These are phyloP conservation scores for Varanus komodoensis DNA, from an alignment of 2,113 vertebrate genomes.

Conservation along the genomic window DNA sequence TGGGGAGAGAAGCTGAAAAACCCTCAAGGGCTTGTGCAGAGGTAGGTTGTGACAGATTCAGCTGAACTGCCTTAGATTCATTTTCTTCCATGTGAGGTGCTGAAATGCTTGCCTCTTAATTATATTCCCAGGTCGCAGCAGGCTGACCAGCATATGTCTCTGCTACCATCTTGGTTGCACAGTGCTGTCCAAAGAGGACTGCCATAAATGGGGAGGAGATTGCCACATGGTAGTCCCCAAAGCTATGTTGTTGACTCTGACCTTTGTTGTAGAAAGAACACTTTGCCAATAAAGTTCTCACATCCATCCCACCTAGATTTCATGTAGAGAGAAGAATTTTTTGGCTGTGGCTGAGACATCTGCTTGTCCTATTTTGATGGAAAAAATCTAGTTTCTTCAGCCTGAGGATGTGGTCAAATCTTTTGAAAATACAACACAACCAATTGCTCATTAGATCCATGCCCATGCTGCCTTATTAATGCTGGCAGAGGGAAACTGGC, in stretches of 20 bases:
- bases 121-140: slow-evolving; percentile 6
- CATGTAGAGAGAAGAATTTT: background rate
- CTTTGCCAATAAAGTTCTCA: background rate
- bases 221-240: background rate
- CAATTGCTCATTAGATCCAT: background rate
- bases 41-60: background rate
- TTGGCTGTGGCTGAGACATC: background rate
- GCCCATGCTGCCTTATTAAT: background rate
- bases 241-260: too few relatives aligned
- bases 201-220: background rate
- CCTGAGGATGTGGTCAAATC: background rate
- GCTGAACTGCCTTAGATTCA: slow-evolving; percentile 6
- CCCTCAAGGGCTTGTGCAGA: background rate
- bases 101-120: slow-evolving; percentile 17
- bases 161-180: background rate
- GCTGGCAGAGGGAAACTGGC: background rate
- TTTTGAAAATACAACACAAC: background rate
- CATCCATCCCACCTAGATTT: background rate
- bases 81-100: slow-evolving; percentile 14
- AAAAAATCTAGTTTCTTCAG: background rate
- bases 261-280: background rate
- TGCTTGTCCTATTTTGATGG: background rate
- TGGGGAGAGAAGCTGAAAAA: slow-evolving; percentile 1
- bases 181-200: background rate
- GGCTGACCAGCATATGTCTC: slow-evolving; percentile 1